Evolutionary conservation across 2,797 vertebrate genomes (phyloP), one percentile per base, ranked within the genome.

Genomic region (Muscicapa comitata): DNA sequence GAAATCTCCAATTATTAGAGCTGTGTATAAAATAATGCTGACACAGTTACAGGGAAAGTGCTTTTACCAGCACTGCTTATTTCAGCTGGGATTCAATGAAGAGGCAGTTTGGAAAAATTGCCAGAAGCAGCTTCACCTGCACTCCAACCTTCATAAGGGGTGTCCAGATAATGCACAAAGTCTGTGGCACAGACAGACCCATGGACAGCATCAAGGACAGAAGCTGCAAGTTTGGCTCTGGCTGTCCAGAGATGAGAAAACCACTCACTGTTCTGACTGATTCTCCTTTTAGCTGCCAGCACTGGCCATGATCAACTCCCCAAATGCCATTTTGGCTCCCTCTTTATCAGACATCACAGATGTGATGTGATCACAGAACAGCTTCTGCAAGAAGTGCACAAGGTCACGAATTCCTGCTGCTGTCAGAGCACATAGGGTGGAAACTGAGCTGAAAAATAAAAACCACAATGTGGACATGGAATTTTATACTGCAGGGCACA

Each of bases 81-180:
- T 77, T 65, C 86, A 75, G 29, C 19, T 62, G 43, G 38, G 33
- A 73, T 23, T 45, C 43, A 35, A 45, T 57, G 35, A 37, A 42
- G 40, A 57, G 38, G 31, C 51, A 82, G 17, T 5, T 38, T 86
- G 63, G 47, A 57, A 47, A 66, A 90, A 12, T 8, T 55, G 55
- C 53, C 47, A 70, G 61, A 14, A 71, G 42, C 43, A 73, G 51
- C 45, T 86, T 51, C 80, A 65, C 59, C 65, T 76, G 54, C 38
- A 19, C 63, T 28, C 24, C 61, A 93, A 0, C 29, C 42, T 38
- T 18, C 31, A 3, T 0, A 6, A 5, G 16, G 11, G 7, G 9
- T 31, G 16, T 50, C 43, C 74, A 73, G 13, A 65, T 3, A 29
- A 50, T 1, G 19, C 73, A 48, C 11, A 4, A 35, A 75, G 35